These are phyloP conservation scores for Capreolus pygargus DNA, from an alignment of 2,113 vertebrate species.

Conservation along the genomic window DNA sequence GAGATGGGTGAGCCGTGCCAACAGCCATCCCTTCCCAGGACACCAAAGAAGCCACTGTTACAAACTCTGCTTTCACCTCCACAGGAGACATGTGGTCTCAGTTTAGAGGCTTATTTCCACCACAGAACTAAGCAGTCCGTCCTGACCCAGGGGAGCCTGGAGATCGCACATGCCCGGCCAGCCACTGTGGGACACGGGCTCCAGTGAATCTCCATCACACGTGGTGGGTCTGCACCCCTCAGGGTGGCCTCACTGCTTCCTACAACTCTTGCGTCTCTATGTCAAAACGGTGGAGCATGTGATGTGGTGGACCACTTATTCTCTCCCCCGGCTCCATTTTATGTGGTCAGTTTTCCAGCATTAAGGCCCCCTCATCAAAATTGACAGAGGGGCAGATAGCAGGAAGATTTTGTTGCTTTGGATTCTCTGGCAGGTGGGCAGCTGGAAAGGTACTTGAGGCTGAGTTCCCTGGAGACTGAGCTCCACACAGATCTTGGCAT, in stretches of 20 bases:
- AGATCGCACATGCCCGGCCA: neutral
- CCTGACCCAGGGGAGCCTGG: neutral
- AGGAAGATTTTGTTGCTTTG: neutral
- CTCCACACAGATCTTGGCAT: neutral
- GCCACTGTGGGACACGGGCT: accelerated
- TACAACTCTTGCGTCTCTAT: neutral
- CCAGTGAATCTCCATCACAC: accelerated
- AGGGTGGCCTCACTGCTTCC: neutral
- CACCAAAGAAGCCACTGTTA: constrained; percentile 59
- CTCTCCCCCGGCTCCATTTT: neutral
- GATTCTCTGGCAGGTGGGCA: neutral
- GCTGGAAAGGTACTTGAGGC: neutral
- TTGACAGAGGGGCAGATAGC: neutral
- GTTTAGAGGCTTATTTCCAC: neutral
- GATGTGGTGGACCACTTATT: no score
- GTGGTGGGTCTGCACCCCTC: accelerated
- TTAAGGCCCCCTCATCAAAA: neutral
- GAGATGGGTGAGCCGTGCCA: neutral
- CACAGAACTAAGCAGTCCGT: neutral
- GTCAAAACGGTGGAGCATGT: neutral
- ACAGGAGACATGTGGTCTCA: constrained; percentile 8
- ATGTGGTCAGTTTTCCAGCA: neutral
- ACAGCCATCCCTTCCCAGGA: neutral
- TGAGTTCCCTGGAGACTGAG: neutral
- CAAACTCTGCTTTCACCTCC: neutral